Percentiles rank a stretch among this genome's conserved stretches.
Conservation (phyloP, 1,140 invertebrate species). For the Eriosoma lanigerum region DNA sequence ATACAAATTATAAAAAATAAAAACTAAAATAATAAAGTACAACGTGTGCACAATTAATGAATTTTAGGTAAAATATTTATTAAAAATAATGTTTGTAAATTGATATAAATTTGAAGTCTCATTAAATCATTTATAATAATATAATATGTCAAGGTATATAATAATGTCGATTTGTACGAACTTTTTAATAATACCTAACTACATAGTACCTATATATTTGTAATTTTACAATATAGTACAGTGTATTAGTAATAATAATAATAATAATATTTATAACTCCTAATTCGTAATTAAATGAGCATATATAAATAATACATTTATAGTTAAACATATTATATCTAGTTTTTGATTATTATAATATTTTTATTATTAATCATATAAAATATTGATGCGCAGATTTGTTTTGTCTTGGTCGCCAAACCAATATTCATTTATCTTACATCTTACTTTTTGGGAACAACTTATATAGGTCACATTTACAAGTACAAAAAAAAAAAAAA, state of each 20-base stretch:
- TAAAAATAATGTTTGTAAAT: slow-evolving; percentile 33
- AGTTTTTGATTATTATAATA: slow-evolving; percentile 40
- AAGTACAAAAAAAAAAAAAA: slow-evolving; percentile 12
- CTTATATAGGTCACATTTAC: slow-evolving; percentile 50
- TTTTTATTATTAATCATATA: not conserved
- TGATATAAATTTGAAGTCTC: slow-evolving; percentile 40
- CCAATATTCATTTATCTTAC: not conserved
- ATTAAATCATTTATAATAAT: slow-evolving; percentile 40
- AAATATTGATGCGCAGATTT: not conserved
- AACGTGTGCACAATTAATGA: no score
- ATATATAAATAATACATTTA: slow-evolving; percentile 26
- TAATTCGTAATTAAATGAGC: slow-evolving; percentile 46
- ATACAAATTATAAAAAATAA: not conserved
- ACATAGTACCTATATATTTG: not conserved
- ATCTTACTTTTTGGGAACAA: slow-evolving; percentile 49
- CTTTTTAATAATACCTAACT: no score
- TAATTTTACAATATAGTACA: not conserved
- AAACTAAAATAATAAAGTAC: not conserved
- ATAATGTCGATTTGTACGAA: slow-evolving; percentile 22
- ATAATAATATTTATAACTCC: not conserved
- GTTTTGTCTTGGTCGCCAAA: not conserved
- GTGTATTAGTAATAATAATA: not conserved
- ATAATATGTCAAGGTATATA: not conserved
- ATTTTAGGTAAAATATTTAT: slow-evolving; percentile 6
- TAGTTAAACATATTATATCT: slow-evolving; percentile 30